Conservation (phyloP, 2,888 invertebrate genomes). For the Glaucopsyche alexis region DNA sequence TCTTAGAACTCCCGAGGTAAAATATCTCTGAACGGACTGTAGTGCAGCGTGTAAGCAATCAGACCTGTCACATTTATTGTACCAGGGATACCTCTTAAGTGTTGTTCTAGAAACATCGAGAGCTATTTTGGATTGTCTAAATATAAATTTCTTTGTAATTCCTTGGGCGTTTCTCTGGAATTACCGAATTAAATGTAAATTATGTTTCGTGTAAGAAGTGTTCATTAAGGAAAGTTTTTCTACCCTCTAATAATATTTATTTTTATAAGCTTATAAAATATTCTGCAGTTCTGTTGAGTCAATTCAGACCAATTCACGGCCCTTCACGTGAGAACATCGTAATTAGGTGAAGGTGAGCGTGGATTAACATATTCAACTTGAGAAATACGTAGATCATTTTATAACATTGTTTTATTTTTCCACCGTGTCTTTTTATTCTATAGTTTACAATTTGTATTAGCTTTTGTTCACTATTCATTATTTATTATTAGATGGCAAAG, state of each 20-base stretch:
- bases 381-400: neutral
- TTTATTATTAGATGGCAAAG: neutral
- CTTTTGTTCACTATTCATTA: neutral
- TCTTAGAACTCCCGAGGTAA: no score
- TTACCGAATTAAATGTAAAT: neutral
- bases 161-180: neutral
- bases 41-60: slow-evolving; percentile 34
- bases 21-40: no score
- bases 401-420: neutral
- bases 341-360: slow-evolving; percentile 8
- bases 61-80: slow-evolving; percentile 35
- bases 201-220: neutral
- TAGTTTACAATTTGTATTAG: neutral
- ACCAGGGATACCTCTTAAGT: slow-evolving; percentile 36
- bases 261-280: neutral
- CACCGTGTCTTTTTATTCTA: neutral
- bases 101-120: slow-evolving; percentile 33
- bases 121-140: slow-evolving; percentile 34
- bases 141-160: slow-evolving; percentile 34
- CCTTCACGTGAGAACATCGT: slow-evolving; percentile 8
- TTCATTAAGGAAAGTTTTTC: neutral
- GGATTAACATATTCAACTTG: neutral
- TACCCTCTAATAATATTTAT: neutral
- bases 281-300: neutral
- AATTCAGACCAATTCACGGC: slow-evolving; percentile 8